These are phyloP conservation scores for Prolemur simus DNA, from an alignment of 2,113 vertebrate genomes.

Conservation along the genomic window DNA sequence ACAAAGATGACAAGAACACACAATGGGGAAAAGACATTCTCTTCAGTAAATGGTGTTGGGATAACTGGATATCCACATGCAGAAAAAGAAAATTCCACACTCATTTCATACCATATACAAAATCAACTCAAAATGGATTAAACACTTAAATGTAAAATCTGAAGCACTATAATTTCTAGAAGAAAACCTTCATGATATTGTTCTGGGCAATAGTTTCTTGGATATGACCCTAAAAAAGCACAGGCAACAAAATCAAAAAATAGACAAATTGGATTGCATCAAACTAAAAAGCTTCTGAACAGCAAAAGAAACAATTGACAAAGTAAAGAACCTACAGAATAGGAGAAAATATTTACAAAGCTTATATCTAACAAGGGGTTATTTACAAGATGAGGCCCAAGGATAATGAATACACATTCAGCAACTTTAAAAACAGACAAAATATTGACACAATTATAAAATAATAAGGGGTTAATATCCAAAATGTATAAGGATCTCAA, in stretches of 20 bases:
- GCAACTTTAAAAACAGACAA: not conserved
- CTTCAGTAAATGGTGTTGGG: no score
- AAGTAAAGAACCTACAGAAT: not conserved
- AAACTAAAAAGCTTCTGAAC: not conserved
- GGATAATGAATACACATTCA: not conserved
- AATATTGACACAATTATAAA: not conserved
- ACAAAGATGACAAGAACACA: no score
- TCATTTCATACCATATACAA: not conserved
- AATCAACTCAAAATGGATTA: not conserved
- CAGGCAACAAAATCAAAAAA: not conserved
- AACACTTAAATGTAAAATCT: no score
- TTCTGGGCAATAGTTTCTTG: not conserved
- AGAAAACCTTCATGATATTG: not conserved
- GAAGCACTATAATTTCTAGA: not conserved
- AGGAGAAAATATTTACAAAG: not conserved
- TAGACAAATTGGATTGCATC: not conserved
- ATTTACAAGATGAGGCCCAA: not conserved
- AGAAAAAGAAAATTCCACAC: not conserved
- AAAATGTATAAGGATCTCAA: not conserved
- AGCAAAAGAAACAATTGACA: not conserved
- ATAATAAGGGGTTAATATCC: not conserved
- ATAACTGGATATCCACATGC: not conserved
- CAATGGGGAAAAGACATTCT: no score
- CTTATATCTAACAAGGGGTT: not conserved
- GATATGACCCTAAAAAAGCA: not conserved